Evolutionary conservation across 2,888 invertebrate genomes (phyloP), one percentile per base, ranked within the genome.

Genomic region (Coelopa pilipes): DNA sequence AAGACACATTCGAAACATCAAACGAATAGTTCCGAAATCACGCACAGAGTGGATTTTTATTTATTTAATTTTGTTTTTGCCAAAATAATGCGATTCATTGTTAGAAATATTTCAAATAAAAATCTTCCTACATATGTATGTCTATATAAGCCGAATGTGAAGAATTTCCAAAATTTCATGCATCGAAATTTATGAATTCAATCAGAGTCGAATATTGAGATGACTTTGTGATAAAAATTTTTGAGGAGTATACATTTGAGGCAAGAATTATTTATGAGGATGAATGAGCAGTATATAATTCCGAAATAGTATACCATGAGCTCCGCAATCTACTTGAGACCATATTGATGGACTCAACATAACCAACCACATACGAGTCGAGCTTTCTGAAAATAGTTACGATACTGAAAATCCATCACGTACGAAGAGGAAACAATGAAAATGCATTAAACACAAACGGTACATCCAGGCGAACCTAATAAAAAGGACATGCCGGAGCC

Each of bases 1-100:
- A 63, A 65, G 49, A 19, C 63, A 55, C 46, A n/a, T 46, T 60
- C 63, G 63, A 47, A 59, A 70, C 70, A 45, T 71, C 71, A 71
- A 71, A 71, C 63, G 71, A 45, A 9, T 50, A 15, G 17, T 24
- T 63, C 71, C 71, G 65, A 71, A 21, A 46, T 65, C 55, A 21
- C 55, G 53, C 70, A 63, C 63, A 19, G 34, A 45, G 34, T 7
- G 34, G 34, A 34, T 34, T 34, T 34, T 34, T 34, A 34, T 34
- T 34, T 17, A 19, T 55, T 7, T 55, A 17, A 55, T 12, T 55
- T 15, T n/a, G 1, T 57, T 57, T n/a, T 12, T n/a, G 19, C 4
- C 53, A 9, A 53, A 53, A 53, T 53, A 53, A 53, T 11, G 19
- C 1, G 21, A n/a, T 5, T 57, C 19, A 57, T 57, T 57, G 19